phyloP scores from a whole-genome alignment of 2,888 invertebrate genomes.

The Frankliniella intonsa region DNA sequence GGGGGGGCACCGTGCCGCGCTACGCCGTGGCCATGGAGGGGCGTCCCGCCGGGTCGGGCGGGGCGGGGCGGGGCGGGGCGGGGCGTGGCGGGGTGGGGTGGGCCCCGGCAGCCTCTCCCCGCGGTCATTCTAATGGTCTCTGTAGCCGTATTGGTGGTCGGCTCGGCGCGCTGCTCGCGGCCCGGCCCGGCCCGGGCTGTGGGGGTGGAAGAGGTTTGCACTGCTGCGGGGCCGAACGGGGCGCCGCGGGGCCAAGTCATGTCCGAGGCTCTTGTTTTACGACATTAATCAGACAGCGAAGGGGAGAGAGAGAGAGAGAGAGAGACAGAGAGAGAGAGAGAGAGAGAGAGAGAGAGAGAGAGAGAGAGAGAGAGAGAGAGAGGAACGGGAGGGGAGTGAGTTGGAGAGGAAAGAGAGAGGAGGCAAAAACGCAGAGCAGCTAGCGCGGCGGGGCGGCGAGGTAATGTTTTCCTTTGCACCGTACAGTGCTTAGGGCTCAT shows the following conservation, averaged over 20 bases:
- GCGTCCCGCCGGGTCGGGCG: background rate
- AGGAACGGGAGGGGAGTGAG: background rate
- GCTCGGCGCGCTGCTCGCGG: background rate
- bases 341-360: background rate
- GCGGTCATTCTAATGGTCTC: constrained; percentile 24
- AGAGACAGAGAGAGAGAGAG: background rate
- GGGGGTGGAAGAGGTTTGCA: background rate
- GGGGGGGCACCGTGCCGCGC: no score
- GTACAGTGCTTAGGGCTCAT: constrained; percentile 7
- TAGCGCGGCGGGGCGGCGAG: background rate
- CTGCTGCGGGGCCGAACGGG: background rate
- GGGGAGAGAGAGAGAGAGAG: background rate
- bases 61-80: background rate
- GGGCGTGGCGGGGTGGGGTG: background rate
- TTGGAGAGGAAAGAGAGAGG: no score
- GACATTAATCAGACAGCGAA: constrained; percentile 19
- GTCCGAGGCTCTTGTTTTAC: constrained; percentile 22
- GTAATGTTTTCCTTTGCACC: background rate
- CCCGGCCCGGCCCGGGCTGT: background rate
- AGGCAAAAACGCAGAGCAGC: no score
- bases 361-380: background rate
- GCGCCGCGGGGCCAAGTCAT: constrained; percentile 11
- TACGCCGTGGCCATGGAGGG: no score
- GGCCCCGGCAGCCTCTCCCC: background rate
- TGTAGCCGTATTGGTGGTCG: constrained; percentile 18